Evolutionary conservation across 2,797 vertebrate species (phyloP).

Genomic region (Phalanger gymnotis): DNA sequence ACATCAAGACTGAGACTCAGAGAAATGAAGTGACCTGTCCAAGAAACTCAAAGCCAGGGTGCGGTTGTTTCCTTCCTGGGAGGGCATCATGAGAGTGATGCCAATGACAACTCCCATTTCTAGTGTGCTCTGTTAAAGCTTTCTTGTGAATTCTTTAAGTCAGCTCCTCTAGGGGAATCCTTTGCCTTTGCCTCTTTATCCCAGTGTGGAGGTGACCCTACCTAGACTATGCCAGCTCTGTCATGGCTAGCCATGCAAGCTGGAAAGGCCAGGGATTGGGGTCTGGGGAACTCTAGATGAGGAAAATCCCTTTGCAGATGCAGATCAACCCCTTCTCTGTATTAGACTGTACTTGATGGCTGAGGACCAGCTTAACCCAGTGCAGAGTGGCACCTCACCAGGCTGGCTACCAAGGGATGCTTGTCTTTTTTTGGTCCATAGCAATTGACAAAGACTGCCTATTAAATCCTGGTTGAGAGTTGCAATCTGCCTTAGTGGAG

Average conservation of each 20-base stretch:
- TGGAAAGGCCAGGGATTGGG: background rate
- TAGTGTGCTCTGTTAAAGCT: background rate
- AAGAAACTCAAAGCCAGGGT: background rate
- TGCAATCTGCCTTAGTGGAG: background rate
- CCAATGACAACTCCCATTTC: background rate
- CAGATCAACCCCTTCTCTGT: background rate
- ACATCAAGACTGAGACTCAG: background rate
- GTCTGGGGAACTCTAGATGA: background rate
- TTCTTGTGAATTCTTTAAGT: background rate
- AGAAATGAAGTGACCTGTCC: background rate
- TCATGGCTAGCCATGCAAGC: background rate
- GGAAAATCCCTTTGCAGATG: background rate
- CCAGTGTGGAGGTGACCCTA: background rate
- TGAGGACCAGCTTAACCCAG: background rate
- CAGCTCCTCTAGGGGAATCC: background rate
- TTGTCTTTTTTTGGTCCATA: background rate
- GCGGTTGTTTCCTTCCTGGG: background rate
- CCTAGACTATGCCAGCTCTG: background rate
- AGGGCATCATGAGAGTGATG: background rate
- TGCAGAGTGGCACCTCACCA: background rate
- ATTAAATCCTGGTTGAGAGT: background rate
- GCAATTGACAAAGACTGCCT: background rate
- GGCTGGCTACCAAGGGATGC: background rate
- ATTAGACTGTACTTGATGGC: background rate
- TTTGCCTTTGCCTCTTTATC: background rate